phyloP scores from a whole-genome alignment of 1,140 invertebrate genomes.

The Eriocheir sinensis region DNA sequence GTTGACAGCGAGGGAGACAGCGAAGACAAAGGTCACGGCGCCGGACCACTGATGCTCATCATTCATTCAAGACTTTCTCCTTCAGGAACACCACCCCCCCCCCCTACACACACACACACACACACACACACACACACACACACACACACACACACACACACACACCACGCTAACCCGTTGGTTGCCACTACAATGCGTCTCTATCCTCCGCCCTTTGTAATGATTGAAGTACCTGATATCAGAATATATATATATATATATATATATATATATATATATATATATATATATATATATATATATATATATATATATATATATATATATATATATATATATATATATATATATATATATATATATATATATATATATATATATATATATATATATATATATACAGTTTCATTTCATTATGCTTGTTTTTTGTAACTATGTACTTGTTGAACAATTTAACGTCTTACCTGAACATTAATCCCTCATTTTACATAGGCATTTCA shows the following conservation, averaged over 20 bases:
- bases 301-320: slow-evolving; percentile 28
- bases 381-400: slow-evolving; percentile 43
- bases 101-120: slow-evolving; percentile 24
- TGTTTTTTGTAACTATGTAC: neutral
- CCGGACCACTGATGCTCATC: neutral
- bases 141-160: slow-evolving; percentile 62
- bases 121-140: slow-evolving; percentile 67
- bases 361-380: slow-evolving; percentile 45
- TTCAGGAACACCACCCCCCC: neutral
- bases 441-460: neutral
- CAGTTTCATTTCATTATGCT: neutral
- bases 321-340: neutral
- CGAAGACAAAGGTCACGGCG: neutral
- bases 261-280: slow-evolving; percentile 50
- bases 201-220: too few relatives aligned
- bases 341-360: slow-evolving; percentile 28
- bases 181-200: too few relatives aligned
- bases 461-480: neutral
- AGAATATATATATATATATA: slow-evolving; percentile 55
- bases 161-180: slow-evolving; percentile 36
- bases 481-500: neutral
- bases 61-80: neutral
- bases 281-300: slow-evolving; percentile 19
- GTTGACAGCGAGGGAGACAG: neutral
- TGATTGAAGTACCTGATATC: too few relatives aligned